Percentiles rank a stretch among this genome's conserved stretches.
phyloP scores from a whole-genome alignment of 2,888 invertebrate genomes.

The Aphodius sticticus region DNA sequence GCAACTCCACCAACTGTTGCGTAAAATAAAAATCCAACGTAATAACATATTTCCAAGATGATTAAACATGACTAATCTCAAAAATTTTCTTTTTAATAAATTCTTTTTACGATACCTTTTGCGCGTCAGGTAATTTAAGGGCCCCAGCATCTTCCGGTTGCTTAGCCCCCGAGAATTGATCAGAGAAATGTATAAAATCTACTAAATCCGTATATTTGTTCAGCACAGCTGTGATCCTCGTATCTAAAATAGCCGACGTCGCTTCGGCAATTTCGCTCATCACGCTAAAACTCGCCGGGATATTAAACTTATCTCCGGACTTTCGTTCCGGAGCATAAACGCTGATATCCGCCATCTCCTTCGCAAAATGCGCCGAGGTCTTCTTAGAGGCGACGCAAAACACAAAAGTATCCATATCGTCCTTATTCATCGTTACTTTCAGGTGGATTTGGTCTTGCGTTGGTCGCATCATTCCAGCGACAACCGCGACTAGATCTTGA shows the following conservation, averaged over 20 bases:
- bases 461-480: conserved; percentile 85
- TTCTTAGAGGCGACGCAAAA: conserved; percentile 92
- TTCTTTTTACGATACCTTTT: conserved; percentile 47
- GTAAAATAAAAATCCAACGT: no score
- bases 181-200: conserved; percentile 97
- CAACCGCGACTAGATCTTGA: conserved; percentile 91
- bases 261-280: conserved; percentile 94
- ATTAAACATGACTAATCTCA: no score
- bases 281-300: conserved; percentile 66
- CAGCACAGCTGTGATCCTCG: conserved; percentile 77
- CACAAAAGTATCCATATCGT: conserved; percentile 94
- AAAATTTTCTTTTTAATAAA: no score
- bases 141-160: conserved; percentile 76
- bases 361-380: conserved; percentile 80
- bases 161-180: conserved; percentile 92
- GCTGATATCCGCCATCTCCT: conserved; percentile 90
- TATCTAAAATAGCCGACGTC: conserved; percentile 83
- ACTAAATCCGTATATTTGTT: conserved; percentile 83
- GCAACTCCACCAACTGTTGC: no score
- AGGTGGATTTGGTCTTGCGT: conserved; percentile 87
- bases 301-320: conserved; percentile 55
- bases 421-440: conserved; percentile 85
- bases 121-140: conserved; percentile 55
- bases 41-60: no score
- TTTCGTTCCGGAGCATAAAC: conserved; percentile 57